These are phyloP conservation scores for Coracias cyanogaster DNA, from an alignment of 2,797 vertebrate species.

Conservation along the genomic window DNA sequence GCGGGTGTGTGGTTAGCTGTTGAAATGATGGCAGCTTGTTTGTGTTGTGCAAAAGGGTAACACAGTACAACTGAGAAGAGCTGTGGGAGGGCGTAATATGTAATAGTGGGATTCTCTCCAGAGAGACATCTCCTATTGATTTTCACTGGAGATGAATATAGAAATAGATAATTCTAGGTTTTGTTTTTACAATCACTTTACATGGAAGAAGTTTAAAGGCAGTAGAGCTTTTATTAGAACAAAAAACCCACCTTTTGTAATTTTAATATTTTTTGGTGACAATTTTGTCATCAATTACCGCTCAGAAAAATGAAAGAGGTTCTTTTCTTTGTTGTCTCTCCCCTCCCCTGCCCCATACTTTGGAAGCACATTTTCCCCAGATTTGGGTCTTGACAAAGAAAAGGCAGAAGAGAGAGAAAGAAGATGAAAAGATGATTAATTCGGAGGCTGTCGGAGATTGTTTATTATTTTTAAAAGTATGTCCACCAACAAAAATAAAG, in stretches of 20 bases:
- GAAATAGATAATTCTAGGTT: not conserved
- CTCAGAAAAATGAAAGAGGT: not conserved
- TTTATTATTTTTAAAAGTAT: not conserved
- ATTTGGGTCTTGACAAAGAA: not conserved
- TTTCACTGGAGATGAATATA: not conserved
- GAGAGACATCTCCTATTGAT: conserved; percentile 24
- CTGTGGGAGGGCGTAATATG: not conserved
- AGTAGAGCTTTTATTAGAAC: not conserved
- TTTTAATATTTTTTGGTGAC: not conserved
- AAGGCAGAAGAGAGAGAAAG: not conserved
- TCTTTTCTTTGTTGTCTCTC: not conserved
- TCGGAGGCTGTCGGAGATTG: not conserved
- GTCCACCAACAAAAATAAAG: not conserved
- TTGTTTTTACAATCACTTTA: not conserved
- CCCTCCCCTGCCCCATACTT: accelerated
- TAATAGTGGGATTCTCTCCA: conserved; percentile 7
- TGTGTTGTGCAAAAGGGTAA: conserved; percentile 26
- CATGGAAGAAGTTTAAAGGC: not conserved
- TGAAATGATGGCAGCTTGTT: conserved; percentile 15
- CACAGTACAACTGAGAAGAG: not conserved
- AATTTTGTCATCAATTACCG: not conserved
- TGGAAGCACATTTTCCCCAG: not conserved
- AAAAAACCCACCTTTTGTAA: accelerated
- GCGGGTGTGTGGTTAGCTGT: not conserved
- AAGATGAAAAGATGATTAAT: not conserved